Evolutionary conservation across 37 sponge, comb jelly and placozoan species (phyloP).

Genomic region (Tethya wilhelma): DNA sequence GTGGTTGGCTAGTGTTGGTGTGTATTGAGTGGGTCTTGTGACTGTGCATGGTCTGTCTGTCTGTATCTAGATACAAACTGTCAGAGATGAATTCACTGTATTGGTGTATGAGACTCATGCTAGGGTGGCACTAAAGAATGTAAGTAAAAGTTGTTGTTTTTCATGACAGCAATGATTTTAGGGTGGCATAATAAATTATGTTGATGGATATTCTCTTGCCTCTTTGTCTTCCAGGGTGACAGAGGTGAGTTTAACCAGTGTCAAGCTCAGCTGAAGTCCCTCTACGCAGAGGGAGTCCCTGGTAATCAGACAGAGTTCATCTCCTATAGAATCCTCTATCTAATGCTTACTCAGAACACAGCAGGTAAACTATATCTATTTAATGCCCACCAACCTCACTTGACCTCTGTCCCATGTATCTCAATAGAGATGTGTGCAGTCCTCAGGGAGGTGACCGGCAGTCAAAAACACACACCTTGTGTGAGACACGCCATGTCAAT

Average conservation of each 20-base stretch:
- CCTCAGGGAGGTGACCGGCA: constrained; percentile 53
- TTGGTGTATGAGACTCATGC: constrained; percentile 97
- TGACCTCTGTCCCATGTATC: not conserved
- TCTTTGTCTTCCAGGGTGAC: constrained; percentile 63
- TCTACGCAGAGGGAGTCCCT: constrained; percentile 71
- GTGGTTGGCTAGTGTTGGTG: not conserved
- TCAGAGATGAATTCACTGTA: constrained; percentile 92
- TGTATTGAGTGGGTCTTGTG: not conserved
- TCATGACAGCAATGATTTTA: not conserved
- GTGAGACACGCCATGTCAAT: constrained; percentile 82
- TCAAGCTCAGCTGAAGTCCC: constrained; percentile 86
- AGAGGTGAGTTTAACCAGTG: constrained; percentile 98
- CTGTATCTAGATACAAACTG: constrained; percentile 82
- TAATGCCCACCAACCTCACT: not conserved
- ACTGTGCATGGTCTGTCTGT: not conserved
- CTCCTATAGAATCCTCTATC: constrained; percentile 93
- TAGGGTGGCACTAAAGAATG: constrained; percentile 91
- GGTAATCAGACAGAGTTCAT: constrained; percentile 84
- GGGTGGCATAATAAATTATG: not conserved
- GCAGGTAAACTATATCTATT: constrained; percentile 72
- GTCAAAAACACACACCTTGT: constrained; percentile 47
- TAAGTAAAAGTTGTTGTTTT: constrained; percentile 21
- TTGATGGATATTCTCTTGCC: not conserved
- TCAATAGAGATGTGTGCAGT: constrained; percentile 51
- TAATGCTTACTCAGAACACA: constrained; percentile 83